Conservation (phyloP, 1,140 invertebrate species). For the Andricus grossulariae region DNA sequence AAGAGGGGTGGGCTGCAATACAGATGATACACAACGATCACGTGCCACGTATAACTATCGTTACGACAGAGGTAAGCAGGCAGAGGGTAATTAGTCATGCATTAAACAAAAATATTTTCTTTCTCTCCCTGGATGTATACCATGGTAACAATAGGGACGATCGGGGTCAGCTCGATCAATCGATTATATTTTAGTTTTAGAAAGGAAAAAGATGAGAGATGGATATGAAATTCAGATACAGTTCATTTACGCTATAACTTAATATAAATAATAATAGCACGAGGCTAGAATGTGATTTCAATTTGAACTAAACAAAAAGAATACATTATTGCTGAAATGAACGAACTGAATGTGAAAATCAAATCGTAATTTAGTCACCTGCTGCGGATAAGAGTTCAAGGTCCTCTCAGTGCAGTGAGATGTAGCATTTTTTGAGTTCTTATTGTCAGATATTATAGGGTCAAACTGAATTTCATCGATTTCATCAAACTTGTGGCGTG, state of each 20-base stretch:
- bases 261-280: no score
- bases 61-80: slow-evolving; percentile 55
- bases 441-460: slow-evolving; percentile 52
- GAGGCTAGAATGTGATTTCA: no score
- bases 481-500: slow-evolving; percentile 52
- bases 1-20: slow-evolving; percentile 70
- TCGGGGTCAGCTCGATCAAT: not conserved
- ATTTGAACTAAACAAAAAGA: no score
- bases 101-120: slow-evolving; percentile 38
- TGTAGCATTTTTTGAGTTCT: slow-evolving; percentile 32
- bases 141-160: not conserved
- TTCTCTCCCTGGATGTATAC: not conserved
- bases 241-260: no score
- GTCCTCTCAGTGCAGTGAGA: not conserved
- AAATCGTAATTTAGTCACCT: not conserved
- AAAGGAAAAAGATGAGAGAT: not conserved
- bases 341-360: not conserved
- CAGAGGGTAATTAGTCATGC: slow-evolving; percentile 52
- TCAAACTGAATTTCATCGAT: slow-evolving; percentile 60
- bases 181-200: not conserved
- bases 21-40: slow-evolving; percentile 71
- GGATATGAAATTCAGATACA: not conserved
- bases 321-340: no score
- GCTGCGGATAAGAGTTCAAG: not conserved
- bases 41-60: slow-evolving; percentile 60